Evolutionary conservation across 2,888 invertebrate genomes (phyloP).

Genomic region (Drosophila nr. medialis): DNA sequence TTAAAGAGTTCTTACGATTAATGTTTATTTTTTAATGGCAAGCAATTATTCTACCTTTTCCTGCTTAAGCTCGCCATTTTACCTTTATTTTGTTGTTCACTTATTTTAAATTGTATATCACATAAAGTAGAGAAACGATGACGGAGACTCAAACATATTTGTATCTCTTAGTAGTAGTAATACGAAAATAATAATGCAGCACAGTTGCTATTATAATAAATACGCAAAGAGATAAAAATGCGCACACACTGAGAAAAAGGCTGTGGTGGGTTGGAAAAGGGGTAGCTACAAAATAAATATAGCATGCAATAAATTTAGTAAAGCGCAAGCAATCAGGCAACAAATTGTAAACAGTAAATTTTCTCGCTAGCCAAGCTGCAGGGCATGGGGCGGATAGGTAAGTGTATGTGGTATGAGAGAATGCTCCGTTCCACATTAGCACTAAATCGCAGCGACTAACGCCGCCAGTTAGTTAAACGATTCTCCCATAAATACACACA

Average conservation of each 20-base stretch:
- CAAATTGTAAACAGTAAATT: conserved; percentile 78
- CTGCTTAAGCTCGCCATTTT: background rate
- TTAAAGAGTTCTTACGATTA: background rate
- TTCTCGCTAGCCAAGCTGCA: conserved; percentile 44
- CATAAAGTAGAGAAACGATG: conserved; percentile 13
- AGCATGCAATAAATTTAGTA: conserved; percentile 70
- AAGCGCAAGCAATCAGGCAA: conserved; percentile 76
- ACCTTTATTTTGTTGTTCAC: conserved; percentile 30
- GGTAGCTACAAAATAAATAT: conserved; percentile 53
- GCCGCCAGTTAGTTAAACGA: conserved; percentile 77
- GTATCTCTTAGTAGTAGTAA: conserved; percentile 38
- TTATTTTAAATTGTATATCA: conserved; percentile 63
- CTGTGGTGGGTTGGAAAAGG: background rate
- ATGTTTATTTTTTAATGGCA: background rate
- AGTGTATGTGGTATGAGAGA: background rate
- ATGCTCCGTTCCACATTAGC: conserved; percentile 63
- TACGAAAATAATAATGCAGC: conserved; percentile 71
- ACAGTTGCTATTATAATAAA: conserved; percentile 68
- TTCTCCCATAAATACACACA: conserved; percentile 66
- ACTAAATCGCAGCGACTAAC: conserved; percentile 76
- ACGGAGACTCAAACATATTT: background rate
- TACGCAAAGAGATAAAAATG: conserved; percentile 39
- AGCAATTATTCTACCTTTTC: background rate
- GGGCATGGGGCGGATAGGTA: conserved; percentile 11
- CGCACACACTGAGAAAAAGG: background rate